Percentiles rank a stretch among this genome's conserved stretches.
Evolutionary conservation across 1,140 invertebrate genomes (phyloP).

Genomic region (Rhopalosiphum maidis): DNA sequence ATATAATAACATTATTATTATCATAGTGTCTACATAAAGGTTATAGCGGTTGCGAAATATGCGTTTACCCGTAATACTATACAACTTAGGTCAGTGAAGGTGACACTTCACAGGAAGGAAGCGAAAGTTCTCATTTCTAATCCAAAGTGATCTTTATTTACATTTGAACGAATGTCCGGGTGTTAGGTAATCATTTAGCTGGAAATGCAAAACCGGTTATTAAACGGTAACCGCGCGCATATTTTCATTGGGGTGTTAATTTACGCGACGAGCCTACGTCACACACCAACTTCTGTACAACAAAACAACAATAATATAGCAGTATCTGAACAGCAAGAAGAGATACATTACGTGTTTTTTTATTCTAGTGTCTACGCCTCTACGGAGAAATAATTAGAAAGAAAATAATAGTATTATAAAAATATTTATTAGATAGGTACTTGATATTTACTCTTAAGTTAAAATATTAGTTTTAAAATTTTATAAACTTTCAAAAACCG

Average conservation of each 20-base stretch:
- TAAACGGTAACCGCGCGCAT: not conserved
- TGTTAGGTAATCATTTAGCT: constrained; percentile 11
- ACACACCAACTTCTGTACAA: not conserved
- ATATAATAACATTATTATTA: not conserved
- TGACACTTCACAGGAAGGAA: not conserved
- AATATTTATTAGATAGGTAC: not conserved
- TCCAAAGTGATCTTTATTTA: constrained; percentile 58
- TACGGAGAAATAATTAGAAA: not conserved
- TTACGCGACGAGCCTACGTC: not conserved
- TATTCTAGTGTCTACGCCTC: not conserved
- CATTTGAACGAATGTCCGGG: constrained; percentile 58
- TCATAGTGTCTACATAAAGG: not conserved
- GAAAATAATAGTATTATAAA: not conserved
- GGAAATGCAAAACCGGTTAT: not conserved
- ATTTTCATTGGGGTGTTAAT: not conserved
- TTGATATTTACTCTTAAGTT: not conserved
- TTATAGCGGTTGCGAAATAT: not conserved
- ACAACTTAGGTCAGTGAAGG: not conserved
- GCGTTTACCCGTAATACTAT: not conserved
- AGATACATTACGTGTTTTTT: not conserved
- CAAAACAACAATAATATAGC: not conserved
- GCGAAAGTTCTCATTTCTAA: constrained; percentile 39
- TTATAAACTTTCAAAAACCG: not conserved
- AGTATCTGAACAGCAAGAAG: not conserved
- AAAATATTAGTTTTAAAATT: not conserved